Conservation (phyloP, 2,888 invertebrate genomes). For the Diaprepes abbreviatus region DNA sequence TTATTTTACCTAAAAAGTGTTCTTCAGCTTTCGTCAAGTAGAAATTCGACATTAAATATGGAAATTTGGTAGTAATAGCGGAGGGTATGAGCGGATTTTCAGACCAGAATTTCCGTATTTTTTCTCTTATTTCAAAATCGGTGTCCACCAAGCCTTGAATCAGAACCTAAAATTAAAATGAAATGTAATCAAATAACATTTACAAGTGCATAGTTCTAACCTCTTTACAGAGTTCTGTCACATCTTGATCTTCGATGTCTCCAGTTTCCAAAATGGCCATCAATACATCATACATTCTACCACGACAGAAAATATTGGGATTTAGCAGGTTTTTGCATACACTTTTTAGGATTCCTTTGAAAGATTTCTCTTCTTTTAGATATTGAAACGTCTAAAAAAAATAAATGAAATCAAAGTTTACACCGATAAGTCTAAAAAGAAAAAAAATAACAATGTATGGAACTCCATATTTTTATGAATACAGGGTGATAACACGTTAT, state of each 20-base stretch:
- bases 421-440: too few relatives aligned
- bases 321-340: conserved; percentile 52
- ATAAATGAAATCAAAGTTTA: too few relatives aligned
- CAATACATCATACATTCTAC: conserved; percentile 65
- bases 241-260: conserved; percentile 39
- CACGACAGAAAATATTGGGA: conserved; percentile 59
- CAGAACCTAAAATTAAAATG: conserved; percentile 59
- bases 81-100: conserved; percentile 68
- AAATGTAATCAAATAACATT: too few relatives aligned
- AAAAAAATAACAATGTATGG: too few relatives aligned
- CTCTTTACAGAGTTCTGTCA: conserved; percentile 47
- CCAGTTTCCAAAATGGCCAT: conserved; percentile 54
- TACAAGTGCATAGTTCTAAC: too few relatives aligned
- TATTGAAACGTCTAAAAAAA: conserved; percentile 31
- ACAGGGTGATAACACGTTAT: too few relatives aligned
- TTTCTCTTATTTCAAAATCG: conserved; percentile 67
- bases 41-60: conserved; percentile 71
- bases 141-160: conserved; percentile 70
- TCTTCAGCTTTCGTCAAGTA: conserved; percentile 72
- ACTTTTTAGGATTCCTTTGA: conserved; percentile 50
- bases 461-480: too few relatives aligned
- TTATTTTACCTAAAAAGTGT: conserved; percentile 71
- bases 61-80: conserved; percentile 69
- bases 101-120: conserved; percentile 73
- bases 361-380: conserved; percentile 33